phyloP scores from a whole-genome alignment of 2,888 invertebrate species.

The Habroteleia sp. region DNA sequence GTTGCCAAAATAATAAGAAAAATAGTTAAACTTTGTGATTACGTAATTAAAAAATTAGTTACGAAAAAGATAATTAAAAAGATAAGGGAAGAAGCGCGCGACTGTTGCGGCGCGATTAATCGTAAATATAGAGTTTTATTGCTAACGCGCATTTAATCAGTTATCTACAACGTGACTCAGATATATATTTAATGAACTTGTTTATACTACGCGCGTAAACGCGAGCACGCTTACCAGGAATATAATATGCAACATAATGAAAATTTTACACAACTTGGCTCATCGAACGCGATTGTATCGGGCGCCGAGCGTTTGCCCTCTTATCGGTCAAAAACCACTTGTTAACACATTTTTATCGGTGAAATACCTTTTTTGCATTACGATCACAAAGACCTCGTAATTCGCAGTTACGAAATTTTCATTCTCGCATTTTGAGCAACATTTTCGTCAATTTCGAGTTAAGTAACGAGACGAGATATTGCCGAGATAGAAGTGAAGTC shows the following conservation, averaged over 20 bases:
- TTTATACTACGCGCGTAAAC: conserved; percentile 60
- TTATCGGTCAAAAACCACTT: conserved; percentile 69
- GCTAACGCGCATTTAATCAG: conserved; percentile 59
- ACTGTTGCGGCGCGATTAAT: conserved; percentile 46
- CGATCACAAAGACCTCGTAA: conserved; percentile 60
- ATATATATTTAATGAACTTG: conserved; percentile 63
- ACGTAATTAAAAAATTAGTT: conserved; percentile 42
- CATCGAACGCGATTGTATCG: conserved; percentile 60
- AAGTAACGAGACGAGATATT: conserved; percentile 39
- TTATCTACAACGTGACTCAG: conserved; percentile 62
- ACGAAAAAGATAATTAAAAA: conserved; percentile 56
- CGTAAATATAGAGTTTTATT: conserved; percentile 59
- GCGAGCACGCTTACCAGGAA: conserved; percentile 47
- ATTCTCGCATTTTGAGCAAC: conserved; percentile 26
- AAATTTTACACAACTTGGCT: conserved; percentile 58
- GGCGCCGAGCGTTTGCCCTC: conserved; percentile 61
- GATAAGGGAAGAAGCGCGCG: conserved; percentile 42
- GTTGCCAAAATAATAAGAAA: not conserved
- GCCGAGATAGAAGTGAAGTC: conserved; percentile 21
- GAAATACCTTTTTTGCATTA: conserved; percentile 62
- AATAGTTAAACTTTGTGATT: conserved; percentile 15
- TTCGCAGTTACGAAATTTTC: conserved; percentile 62
- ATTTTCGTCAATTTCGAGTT: conserved; percentile 39
- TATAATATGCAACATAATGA: conserved; percentile 65
- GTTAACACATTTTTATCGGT: conserved; percentile 67